Base-by-base conservation (phyloP, 2,888 invertebrate genomes). In the Pardosa pseudoannulata region DNA sequence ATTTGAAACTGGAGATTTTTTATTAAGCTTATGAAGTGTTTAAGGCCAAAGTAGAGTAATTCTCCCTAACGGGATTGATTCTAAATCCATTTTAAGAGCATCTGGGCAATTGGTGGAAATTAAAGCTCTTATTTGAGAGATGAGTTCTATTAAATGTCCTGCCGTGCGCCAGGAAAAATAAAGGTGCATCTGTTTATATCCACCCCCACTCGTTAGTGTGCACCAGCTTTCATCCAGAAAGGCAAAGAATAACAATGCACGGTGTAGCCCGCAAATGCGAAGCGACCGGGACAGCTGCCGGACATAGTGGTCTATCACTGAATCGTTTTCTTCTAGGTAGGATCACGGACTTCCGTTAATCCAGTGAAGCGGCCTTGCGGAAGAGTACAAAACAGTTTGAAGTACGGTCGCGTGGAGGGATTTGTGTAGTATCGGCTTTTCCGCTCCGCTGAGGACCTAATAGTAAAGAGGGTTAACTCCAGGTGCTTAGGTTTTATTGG, bases 281-380 rank as follows among this genome's bases (percentile, higher is more conserved):
- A 73, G 23, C 36, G 56, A 39, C 41, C 41, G 32, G 27, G 70
- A 36, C 81, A 82, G 68, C 81, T 82, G 81, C 81, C 81, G 81
- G 81, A 82, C 82, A 82, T 82, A 29, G 82, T 64, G 62, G 23
- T 62, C 39, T 23, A 23, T 19, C 19, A 31, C 23, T 64, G 31
- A 64, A 23, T 27, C 39, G 16, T 19, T 39, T 62, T 80, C 80
- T 80, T 80, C 27, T 29, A 80, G 73, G 67, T 79, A 64, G 29
- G 28, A 64, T 72, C 79, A 74, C 82, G 82, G 82, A 82, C 82
- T 82, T 82, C 82, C 82, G 82, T 82, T 82, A 82, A 64, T 76
- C 41, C 75, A 70, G 75, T 65, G 75, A 39, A 80, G 41, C 79
- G 67, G 79, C 46, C 27, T 72, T 74, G 41, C 71, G 32, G 79